Conservation (phyloP, 1,140 invertebrate genomes). For the Lordiphosa mommai region DNA sequence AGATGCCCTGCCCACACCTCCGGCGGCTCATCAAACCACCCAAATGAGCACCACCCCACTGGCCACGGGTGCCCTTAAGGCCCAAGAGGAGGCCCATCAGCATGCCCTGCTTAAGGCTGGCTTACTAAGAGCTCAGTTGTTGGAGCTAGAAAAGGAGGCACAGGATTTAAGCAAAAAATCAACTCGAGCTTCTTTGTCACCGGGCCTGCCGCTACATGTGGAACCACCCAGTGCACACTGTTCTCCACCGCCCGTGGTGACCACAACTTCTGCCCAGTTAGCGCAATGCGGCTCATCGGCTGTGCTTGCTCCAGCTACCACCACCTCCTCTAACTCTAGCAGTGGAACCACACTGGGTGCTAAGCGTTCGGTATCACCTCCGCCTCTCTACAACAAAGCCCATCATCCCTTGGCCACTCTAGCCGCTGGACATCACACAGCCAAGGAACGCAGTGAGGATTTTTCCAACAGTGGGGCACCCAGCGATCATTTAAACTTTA, state of each 20-base stretch:
- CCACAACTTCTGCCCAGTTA: conserved; percentile 43
- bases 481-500: conserved; percentile 66
- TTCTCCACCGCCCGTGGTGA: conserved; percentile 52
- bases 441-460: conserved; percentile 49
- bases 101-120: conserved; percentile 58
- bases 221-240: conserved; percentile 42
- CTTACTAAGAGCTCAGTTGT: conserved; percentile 45
- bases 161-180: conserved; percentile 72
- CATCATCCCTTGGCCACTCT: conserved; percentile 63
- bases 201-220: conserved; percentile 17
- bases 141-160: conserved; percentile 65
- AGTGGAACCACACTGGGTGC: conserved; percentile 28
- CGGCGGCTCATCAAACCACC: conserved; percentile 67
- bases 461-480: conserved; percentile 13
- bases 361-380: conserved; percentile 71
- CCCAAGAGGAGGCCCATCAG: conserved; percentile 59
- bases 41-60: conserved; percentile 60
- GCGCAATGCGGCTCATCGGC: conserved; percentile 27
- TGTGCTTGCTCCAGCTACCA: conserved; percentile 55
- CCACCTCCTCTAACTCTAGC: conserved; percentile 47
- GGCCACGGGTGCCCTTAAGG: conserved; percentile 49
- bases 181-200: conserved; percentile 1
- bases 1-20: conserved; percentile 53
- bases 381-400: conserved; percentile 70
- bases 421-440: conserved; percentile 35